phyloP scores from a whole-genome alignment of 2,113 vertebrate genomes.

The Amblyopsis rosae region DNA sequence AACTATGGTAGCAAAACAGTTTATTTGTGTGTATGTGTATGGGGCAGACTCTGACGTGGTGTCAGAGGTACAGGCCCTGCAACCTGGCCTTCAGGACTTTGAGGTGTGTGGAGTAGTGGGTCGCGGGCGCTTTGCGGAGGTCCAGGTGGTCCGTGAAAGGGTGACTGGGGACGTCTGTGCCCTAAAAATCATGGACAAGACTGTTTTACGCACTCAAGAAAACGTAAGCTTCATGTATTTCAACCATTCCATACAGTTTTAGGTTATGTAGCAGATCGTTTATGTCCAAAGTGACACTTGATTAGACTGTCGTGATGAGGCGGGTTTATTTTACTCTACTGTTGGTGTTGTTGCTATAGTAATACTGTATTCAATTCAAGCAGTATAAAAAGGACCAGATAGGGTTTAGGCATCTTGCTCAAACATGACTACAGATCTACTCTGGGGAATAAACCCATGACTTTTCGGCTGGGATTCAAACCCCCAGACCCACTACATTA shows the following conservation, averaged over 20 bases:
- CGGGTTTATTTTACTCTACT: too few relatives aligned
- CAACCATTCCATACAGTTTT: neutral
- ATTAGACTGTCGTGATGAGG: too few relatives aligned
- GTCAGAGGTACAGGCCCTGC: slow-evolving; percentile 84
- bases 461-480: neutral
- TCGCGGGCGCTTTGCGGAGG: slow-evolving; percentile 88
- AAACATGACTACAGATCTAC: too few relatives aligned
- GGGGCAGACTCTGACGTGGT: slow-evolving; percentile 84
- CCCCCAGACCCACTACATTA: too few relatives aligned
- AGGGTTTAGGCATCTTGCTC: too few relatives aligned
- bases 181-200: slow-evolving; percentile 94
- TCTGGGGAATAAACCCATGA: too few relatives aligned
- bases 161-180: slow-evolving; percentile 89
- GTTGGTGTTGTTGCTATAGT: too few relatives aligned
- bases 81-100: slow-evolving; percentile 86
- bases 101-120: slow-evolving; percentile 86
- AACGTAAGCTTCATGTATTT: slow-evolving; percentile 75
- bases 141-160: slow-evolving; percentile 89
- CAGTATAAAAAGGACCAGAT: too few relatives aligned
- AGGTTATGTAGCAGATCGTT: too few relatives aligned
- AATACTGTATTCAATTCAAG: too few relatives aligned
- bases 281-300: too few relatives aligned
- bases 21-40: slow-evolving; percentile 21
- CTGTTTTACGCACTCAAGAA: slow-evolving; percentile 78
- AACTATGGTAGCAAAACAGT: neutral